Evolutionary conservation across 2,888 invertebrate genomes (phyloP), one percentile per base, ranked within the genome.

Genomic region (Synanthedon andrenaeformis): DNA sequence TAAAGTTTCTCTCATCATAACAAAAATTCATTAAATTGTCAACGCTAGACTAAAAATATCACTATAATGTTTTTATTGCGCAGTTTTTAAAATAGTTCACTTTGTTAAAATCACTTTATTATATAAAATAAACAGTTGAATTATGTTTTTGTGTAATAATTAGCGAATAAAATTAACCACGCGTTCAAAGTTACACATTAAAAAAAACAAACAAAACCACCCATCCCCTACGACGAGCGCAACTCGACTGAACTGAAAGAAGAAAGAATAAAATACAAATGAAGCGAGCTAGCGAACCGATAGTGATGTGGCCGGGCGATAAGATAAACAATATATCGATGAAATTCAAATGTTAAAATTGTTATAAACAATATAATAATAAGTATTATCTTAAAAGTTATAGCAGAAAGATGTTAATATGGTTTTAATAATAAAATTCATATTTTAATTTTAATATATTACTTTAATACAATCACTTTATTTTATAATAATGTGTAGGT

Each of bases 231-330:
- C n/a, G 12, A 10, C 56, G 11, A 59, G 58, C 62, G 62, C 55
- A 70, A 64, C 72, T 66, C 70, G 67, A 82, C 81, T 77, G 69
- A 69, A 52, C 2, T 54, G 65, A 66, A 57, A 58, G 66, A 58
- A 58, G 66, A 58, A 63, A 61, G 58, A 60, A 59, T 59, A 66
- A 56, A 56, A 58, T 58, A 59, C 60, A 59, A 55, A 65, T 58
- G 55, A 70, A 77, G 74, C 63, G 66, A 70, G 70, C 62, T 55
- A 70, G 70, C 67, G 59, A 66, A 74, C 73, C 57, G 56, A 53
- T 57, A 59, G 62, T 55, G 54, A 14, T 51, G 42, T n/a, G n/a
- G n/a, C 35, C 48, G 23, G 41, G 4, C 42, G 45, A 55, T 55
- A 55, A 12, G 45, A n/a, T 28, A 23, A 45, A 11, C 6, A n/a